phyloP scores from a whole-genome alignment of 2,113 vertebrate genomes.

The Murina feae region DNA sequence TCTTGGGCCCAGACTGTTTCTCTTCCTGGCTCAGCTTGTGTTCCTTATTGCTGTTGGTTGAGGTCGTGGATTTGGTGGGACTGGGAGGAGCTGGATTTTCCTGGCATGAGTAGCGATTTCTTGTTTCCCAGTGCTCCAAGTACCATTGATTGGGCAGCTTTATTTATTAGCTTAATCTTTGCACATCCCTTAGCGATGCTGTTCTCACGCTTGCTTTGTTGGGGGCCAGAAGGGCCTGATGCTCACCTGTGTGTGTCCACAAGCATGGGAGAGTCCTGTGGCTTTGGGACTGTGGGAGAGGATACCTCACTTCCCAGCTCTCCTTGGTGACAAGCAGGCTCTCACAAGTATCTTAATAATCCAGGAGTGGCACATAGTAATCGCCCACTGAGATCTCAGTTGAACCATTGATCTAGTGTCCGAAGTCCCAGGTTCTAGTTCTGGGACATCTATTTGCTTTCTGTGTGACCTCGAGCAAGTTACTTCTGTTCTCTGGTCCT shows the following conservation, averaged over 20 bases:
- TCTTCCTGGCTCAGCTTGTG: neutral
- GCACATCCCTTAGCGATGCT: neutral
- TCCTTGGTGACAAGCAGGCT: neutral
- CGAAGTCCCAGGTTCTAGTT: neutral
- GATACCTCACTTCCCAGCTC: neutral
- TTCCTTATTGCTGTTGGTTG: neutral
- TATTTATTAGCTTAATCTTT: slow-evolving; percentile 45
- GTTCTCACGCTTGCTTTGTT: neutral
- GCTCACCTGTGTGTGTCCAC: neutral
- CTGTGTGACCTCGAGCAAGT: neutral
- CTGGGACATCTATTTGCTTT: neutral
- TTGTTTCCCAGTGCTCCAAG: slow-evolving; percentile 8
- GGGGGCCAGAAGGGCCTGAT: neutral
- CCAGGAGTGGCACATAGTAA: neutral
- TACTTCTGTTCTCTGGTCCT: neutral
- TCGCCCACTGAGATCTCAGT: neutral
- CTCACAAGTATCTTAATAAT: neutral
- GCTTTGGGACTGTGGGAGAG: neutral
- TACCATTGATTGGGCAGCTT: neutral
- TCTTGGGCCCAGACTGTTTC: neutral
- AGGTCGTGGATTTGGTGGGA: neutral
- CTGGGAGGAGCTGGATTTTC: neutral
- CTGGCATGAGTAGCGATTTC: neutral
- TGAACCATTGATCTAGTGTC: neutral
- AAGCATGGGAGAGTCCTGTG: neutral